These are phyloP conservation scores for Spodoptera frugiperda DNA, from an alignment of 1,140 invertebrate species.

Conservation along the genomic window DNA sequence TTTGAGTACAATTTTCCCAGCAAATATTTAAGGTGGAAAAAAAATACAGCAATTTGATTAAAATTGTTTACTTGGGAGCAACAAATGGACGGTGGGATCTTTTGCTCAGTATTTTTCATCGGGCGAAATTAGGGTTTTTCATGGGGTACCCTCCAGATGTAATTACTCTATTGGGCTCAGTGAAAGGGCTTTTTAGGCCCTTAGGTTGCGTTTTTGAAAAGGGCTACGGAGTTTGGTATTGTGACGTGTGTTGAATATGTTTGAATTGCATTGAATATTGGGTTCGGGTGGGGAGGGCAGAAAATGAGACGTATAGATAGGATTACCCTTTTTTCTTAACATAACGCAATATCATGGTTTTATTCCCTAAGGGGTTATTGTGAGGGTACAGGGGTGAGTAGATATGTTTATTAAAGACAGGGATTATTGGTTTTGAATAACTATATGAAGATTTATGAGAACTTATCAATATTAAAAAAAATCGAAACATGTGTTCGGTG, in stretches of 20 bases:
- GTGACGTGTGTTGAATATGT: slow-evolving; percentile 42
- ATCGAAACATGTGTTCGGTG: no score
- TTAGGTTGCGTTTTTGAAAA: slow-evolving; percentile 34
- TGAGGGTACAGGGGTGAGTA: no score
- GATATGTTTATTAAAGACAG: no score
- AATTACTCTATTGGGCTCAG: slow-evolving; percentile 60
- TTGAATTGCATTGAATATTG: slow-evolving; percentile 37
- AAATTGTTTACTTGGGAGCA: slow-evolving; percentile 61
- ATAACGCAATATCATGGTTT: no score
- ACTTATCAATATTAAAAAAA: no score
- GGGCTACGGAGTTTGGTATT: slow-evolving; percentile 1
- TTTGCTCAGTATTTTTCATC: slow-evolving; percentile 57
- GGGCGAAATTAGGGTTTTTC: slow-evolving; percentile 58
- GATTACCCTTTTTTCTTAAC: neutral
- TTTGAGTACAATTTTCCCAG: slow-evolving; percentile 5
- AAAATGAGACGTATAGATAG: neutral
- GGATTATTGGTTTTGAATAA: no score
- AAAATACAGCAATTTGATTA: slow-evolving; percentile 52
- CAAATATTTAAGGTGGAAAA: slow-evolving; percentile 46
- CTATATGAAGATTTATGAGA: no score
- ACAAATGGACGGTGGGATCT: slow-evolving; percentile 51
- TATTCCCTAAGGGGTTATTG: no score
- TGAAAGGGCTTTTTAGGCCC: slow-evolving; percentile 50
- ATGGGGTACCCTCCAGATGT: slow-evolving; percentile 52
- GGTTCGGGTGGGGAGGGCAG: neutral